Evolutionary conservation across 2,113 vertebrate genomes (phyloP), one percentile per base, ranked within the genome.

Genomic region (Tyto alba): DNA sequence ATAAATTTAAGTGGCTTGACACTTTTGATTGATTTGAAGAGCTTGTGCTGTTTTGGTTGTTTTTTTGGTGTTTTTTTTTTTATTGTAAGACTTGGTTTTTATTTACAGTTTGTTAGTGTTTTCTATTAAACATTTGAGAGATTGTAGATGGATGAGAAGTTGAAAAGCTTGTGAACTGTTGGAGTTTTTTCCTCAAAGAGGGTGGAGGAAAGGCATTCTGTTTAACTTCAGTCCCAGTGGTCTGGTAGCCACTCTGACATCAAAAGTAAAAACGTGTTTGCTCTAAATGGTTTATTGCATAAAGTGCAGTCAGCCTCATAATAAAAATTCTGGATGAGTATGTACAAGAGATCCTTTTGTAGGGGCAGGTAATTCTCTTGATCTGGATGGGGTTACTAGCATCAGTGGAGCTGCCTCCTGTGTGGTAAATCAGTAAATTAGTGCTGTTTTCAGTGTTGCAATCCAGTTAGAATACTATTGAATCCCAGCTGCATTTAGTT

Each of bases 381-480:
- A 7, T 12, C 13, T 4, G 47, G 47, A 13, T 47, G 56, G 29
- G 15, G 47, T 25, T 45, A 11, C 7, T 6, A 22, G 36, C 36
- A 3, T 59, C 13, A 7, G 68, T 20, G 4, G 20, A 60, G 57
- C 64, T 66, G 55, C 7, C 22, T 21, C 25, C 19, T 5, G 13
- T 34, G 15, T 16, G 38, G 7, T 17, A 4, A 48, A 11, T 27
- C 22, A 50, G 22, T 34, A 57, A 23, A 13, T 43, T 11, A 11
- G 19, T n/a, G 78, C 36, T 43, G 27, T 8, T 60, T 48, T 55
- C 43, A 18, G 36, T 56, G 43, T 52, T 66, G 20, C 74, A 60
- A 0, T 47, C 68, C 50, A 13, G 12, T 16, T 68, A 27, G 30
- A 74, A 11, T 21, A 6, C 26, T 34, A 0, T 1, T 20, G 38